Conservation (phyloP, 2,888 invertebrate species). For the Amphipoea oculea region DNA sequence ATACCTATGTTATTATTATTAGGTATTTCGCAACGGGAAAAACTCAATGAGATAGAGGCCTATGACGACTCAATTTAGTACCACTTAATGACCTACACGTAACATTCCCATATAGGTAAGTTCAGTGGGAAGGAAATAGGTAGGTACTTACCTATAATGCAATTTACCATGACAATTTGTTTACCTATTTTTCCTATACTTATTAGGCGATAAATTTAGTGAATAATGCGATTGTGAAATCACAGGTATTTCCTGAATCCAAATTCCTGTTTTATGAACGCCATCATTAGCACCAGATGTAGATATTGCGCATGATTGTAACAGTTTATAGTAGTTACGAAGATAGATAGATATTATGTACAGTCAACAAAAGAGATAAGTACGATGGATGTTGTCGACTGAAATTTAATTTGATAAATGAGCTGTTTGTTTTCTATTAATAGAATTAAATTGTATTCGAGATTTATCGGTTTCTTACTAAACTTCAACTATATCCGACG, state of each 20-base stretch:
- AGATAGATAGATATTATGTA: too few relatives aligned
- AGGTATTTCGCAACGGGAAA: constrained; percentile 13
- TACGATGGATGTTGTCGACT: too few relatives aligned
- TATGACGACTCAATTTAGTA: not conserved
- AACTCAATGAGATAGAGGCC: not conserved
- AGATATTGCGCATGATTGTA: too few relatives aligned
- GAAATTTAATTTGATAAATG: too few relatives aligned
- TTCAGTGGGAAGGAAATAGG: not conserved
- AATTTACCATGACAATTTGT: not conserved
- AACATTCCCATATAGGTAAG: not conserved
- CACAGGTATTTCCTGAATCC: not conserved
- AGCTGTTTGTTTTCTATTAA: too few relatives aligned
- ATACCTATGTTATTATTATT: not conserved
- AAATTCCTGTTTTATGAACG: not conserved
- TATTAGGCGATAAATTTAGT: not conserved
- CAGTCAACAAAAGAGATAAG: too few relatives aligned
- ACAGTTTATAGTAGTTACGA: too few relatives aligned
- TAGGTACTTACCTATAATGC: not conserved
- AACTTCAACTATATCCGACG: too few relatives aligned
- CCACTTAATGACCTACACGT: not conserved
- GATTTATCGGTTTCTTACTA: too few relatives aligned
- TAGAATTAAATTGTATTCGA: too few relatives aligned
- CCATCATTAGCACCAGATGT: not conserved
- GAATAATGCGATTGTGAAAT: not conserved
- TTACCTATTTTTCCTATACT: not conserved